A percentile compares a stretch with the other conserved stretches of the same genome.
Conservation (phyloP, 2,113 vertebrate genomes). For the Pseudolaguvia tuberculata region DNA sequence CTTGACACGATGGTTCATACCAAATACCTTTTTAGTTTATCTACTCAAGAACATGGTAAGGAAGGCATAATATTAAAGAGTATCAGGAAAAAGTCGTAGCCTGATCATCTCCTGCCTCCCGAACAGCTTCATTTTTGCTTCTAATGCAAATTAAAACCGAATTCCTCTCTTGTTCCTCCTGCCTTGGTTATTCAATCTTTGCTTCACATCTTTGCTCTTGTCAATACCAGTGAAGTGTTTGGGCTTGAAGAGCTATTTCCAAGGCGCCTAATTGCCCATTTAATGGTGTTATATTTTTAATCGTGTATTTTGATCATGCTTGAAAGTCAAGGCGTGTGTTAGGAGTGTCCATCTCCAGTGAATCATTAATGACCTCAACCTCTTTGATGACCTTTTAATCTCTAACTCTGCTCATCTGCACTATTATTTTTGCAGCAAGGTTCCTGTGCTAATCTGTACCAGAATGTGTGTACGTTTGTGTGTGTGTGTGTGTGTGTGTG, state of each 20-base stretch:
- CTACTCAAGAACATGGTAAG: not conserved
- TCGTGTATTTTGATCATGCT: slow-evolving; percentile 44
- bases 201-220: slow-evolving; percentile 9
- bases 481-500: not conserved
- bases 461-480: not conserved
- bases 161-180: slow-evolving; percentile 1
- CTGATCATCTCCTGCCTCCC: not conserved
- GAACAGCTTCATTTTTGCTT: not conserved
- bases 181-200: not conserved
- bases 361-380: slow-evolving; percentile 38
- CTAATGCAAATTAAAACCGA: not conserved
- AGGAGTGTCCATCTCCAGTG: slow-evolving; percentile 29
- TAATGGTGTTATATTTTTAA: slow-evolving; percentile 47
- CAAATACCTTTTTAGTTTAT: not conserved
- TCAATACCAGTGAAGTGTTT: slow-evolving; percentile 43
- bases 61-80: not conserved
- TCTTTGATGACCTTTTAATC: slow-evolving; percentile 19
- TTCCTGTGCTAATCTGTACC: slow-evolving; percentile 1
- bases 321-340: slow-evolving; percentile 18
- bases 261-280: slow-evolving; percentile 40
- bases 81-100: not conserved
- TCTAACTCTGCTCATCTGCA: not conserved
- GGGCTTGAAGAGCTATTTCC: slow-evolving; percentile 40
- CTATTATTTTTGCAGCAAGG: slow-evolving; percentile 6
- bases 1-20: not conserved